These are phyloP conservation scores for Lycocerus yunnanus DNA, from an alignment of 2,888 invertebrate species.

Conservation along the genomic window DNA sequence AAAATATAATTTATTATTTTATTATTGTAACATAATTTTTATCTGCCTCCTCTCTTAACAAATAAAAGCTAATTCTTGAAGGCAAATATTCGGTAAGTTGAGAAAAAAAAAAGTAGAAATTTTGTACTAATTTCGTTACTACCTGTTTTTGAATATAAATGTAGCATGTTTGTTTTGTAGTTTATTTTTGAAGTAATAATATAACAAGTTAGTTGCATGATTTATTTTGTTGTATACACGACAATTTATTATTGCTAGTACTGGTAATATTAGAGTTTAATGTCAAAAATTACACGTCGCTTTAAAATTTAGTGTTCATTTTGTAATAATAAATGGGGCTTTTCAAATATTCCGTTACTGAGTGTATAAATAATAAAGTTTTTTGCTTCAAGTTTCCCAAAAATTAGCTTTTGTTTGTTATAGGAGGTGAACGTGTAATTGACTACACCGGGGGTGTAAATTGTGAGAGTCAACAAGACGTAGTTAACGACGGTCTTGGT, in stretches of 20 bases:
- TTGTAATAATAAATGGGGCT: conserved; percentile 3
- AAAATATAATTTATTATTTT: not conserved
- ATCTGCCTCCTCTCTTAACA: conserved; percentile 32
- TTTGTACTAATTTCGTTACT: not conserved
- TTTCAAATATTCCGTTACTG: not conserved
- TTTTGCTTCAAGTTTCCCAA: conserved; percentile 5
- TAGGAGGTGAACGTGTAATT: conserved; percentile 57
- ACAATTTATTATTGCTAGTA: not conserved
- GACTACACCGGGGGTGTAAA: conserved; percentile 50
- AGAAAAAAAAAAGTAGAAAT: not conserved
- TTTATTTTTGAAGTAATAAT: not conserved
- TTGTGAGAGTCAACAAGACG: conserved; percentile 37
- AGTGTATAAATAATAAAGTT: not conserved
- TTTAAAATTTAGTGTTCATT: conserved; percentile 19
- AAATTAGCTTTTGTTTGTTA: conserved; percentile 51
- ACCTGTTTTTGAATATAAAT: not conserved
- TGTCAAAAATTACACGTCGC: conserved; percentile 2
- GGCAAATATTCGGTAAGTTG: conserved; percentile 44
- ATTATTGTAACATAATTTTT: conserved; percentile 25
- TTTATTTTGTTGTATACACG: not conserved
- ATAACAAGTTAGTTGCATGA: conserved; percentile 3
- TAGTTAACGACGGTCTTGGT: conserved; percentile 29
- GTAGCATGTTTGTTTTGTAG: conserved; percentile 1
- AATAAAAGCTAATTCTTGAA: conserved; percentile 49
- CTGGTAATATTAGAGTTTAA: not conserved